Evolutionary conservation across 2,113 vertebrate genomes (phyloP), one percentile per base, ranked within the genome.

Genomic region (Sitta europaea): DNA sequence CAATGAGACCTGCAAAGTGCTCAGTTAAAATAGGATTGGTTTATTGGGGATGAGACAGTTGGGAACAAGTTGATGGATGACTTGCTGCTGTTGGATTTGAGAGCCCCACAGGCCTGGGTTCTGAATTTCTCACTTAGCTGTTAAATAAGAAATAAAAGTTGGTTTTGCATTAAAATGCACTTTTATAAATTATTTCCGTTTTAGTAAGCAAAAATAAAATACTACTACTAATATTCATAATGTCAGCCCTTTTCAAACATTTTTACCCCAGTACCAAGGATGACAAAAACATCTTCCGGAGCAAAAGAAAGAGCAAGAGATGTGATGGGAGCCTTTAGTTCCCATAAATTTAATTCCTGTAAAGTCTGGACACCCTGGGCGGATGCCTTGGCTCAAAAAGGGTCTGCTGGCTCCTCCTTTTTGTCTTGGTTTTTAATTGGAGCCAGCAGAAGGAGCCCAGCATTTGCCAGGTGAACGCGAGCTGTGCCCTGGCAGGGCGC

Each of bases 311-410:
- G 81, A 94, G 21, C 68, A 51, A 57, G 58, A 40, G 43, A 68
- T n/a, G 68, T 23, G 74, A 55, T 81, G 74, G 54, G 74, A 96
- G 85, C 0, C 71, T 93, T 93, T 40, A 86, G 71, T 88, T 96
- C 90, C 85, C 85, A 90, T 94, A 96, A 94, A 92, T 86, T 65
- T 54, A 80, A 84, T 75, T 88, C 50, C 68, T 94, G 14, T 74
- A 36, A 93, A 91, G 94, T 85, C 94, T 97, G 95, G 88, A 89
- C 76, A 86, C 43, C 18, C 76, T 94, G 93, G 91, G 82, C 5
- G 61, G 94, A 65, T 90, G 88, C 90, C 76, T 96, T 97, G 95
- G 92, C 94, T 96, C 73, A 7, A 1, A 71, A 96, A 45, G 65
- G 35, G 76, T 33, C 95, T 92, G 68, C 79, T 94, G 94, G 86